Evolutionary conservation across 2,113 vertebrate genomes (phyloP).

Genomic region (Microtus montanus): DNA sequence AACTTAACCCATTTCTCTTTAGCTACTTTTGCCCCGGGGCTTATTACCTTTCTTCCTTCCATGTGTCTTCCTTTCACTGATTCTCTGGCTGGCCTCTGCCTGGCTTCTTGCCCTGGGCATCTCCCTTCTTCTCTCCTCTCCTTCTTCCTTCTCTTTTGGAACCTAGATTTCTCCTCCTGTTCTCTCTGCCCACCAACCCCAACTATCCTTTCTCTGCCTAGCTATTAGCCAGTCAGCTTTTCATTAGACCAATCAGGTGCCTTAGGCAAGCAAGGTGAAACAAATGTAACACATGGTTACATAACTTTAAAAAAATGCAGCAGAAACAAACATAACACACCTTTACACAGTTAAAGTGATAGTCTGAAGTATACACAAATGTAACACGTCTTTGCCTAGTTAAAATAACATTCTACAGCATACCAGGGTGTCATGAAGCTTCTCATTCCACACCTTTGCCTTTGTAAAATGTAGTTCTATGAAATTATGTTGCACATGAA

Average conservation of each 20-base stretch:
- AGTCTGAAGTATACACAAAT: neutral
- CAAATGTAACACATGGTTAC: neutral
- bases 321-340: neutral
- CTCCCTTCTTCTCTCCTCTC: neutral
- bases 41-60: neutral
- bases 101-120: neutral
- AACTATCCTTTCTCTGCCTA: neutral
- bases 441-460: neutral
- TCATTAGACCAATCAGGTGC: neutral
- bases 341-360: neutral
- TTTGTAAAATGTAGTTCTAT: neutral
- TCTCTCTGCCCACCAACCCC: neutral
- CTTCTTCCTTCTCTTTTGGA: neutral
- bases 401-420: neutral
- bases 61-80: neutral
- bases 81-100: neutral
- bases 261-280: neutral
- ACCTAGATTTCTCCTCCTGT: neutral
- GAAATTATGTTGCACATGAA: neutral
- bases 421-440: neutral
- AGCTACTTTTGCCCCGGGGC: neutral
- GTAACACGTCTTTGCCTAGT: neutral
- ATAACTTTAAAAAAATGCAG: neutral
- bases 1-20: neutral
- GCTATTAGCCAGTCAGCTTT: neutral